These are phyloP conservation scores for Bungarus multicinctus DNA, from an alignment of 2,113 vertebrate genomes.

Conservation along the genomic window DNA sequence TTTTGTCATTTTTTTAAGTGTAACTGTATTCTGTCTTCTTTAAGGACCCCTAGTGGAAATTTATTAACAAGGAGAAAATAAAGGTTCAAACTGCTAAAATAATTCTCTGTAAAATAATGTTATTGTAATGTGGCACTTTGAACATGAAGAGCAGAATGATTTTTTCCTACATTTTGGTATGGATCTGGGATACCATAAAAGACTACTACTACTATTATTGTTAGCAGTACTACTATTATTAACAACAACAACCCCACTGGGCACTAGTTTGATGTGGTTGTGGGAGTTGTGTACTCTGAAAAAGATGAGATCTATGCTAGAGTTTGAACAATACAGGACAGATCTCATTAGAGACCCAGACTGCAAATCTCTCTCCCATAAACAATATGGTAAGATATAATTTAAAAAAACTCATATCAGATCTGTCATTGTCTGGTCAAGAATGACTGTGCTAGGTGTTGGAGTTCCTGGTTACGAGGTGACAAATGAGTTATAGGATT, in stretches of 20 bases:
- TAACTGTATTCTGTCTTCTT: conserved; percentile 20
- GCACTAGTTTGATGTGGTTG: not conserved
- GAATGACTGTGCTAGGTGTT: not conserved
- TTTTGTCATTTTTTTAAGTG: conserved; percentile 6
- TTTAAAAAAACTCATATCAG: not conserved
- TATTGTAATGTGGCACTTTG: not conserved
- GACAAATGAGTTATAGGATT: not conserved
- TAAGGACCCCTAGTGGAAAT: not conserved
- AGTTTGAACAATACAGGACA: not conserved
- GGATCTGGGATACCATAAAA: not conserved
- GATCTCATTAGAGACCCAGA: not conserved
- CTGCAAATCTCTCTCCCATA: not conserved
- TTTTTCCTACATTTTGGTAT: not conserved
- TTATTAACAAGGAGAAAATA: conserved; percentile 11
- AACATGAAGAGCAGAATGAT: not conserved
- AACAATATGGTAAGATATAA: not conserved
- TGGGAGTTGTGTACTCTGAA: not conserved
- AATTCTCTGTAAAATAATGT: not conserved
- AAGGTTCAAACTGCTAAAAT: not conserved
- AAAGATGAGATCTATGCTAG: not conserved
- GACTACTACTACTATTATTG: not conserved
- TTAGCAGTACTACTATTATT: not conserved
- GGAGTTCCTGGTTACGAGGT: not conserved
- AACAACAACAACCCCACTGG: not conserved
- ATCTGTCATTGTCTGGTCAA: not conserved